Percentiles rank a stretch among this genome's conserved stretches.
These are phyloP conservation scores for Teleiodes luculella DNA, from an alignment of 2,888 invertebrate species.

Conservation along the genomic window DNA sequence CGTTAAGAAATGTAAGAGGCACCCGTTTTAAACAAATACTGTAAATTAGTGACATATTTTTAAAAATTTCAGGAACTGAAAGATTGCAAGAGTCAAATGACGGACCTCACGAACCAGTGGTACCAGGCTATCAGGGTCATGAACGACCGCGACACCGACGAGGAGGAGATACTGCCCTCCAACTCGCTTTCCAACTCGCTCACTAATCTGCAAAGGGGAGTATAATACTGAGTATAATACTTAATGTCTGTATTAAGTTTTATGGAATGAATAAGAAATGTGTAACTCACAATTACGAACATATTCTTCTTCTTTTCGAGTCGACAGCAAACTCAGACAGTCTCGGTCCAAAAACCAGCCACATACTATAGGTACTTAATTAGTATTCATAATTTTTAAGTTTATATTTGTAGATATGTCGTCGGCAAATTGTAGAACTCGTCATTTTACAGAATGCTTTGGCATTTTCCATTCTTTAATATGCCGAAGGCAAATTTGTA, in stretches of 20 bases:
- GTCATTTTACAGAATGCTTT: too few relatives aligned
- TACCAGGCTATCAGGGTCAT: slow-evolving; percentile 96
- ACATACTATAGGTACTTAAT: too few relatives aligned
- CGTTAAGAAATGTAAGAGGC: not conserved
- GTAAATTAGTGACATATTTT: not conserved
- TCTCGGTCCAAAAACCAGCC: too few relatives aligned
- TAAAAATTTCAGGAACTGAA: slow-evolving; percentile 87
- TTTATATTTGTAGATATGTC: too few relatives aligned
- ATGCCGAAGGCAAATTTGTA: too few relatives aligned
- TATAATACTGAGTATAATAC: slow-evolving; percentile 41
- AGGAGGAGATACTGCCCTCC: slow-evolving; percentile 72
- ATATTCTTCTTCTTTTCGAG: too few relatives aligned
- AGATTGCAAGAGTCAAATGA: slow-evolving; percentile 98
- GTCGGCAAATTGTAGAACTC: too few relatives aligned
- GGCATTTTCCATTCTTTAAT: too few relatives aligned
- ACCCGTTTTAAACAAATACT: not conserved
- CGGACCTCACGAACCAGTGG: slow-evolving; percentile 97
- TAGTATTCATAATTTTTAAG: too few relatives aligned
- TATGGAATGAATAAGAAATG: too few relatives aligned
- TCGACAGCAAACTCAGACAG: too few relatives aligned
- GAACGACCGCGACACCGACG: slow-evolving; percentile 91
- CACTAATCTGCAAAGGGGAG: slow-evolving; percentile 61
- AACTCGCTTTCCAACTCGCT: slow-evolving; percentile 64
- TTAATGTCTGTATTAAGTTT: not conserved
- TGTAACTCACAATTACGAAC: too few relatives aligned